Evolutionary conservation across 2,797 vertebrate genomes (phyloP).

Genomic region (Lepus townsendii): DNA sequence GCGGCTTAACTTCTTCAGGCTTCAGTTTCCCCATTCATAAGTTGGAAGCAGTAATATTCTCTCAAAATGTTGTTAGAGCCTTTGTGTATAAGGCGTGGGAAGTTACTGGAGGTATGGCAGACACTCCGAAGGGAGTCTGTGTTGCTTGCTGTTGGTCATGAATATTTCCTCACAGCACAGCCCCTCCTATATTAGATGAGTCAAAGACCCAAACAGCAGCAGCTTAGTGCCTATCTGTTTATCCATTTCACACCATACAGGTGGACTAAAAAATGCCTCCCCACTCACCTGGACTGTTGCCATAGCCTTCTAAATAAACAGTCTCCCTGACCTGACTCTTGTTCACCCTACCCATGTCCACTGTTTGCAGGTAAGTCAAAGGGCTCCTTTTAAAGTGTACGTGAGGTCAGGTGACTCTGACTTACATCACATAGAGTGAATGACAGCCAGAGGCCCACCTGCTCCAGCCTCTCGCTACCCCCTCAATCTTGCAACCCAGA

Average conservation of each 20-base stretch:
- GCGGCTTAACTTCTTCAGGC: background rate
- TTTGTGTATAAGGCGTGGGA: background rate
- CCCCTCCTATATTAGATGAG: background rate
- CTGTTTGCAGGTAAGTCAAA: background rate
- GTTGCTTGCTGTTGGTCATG: background rate
- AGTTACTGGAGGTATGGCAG: background rate
- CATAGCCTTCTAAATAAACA: background rate
- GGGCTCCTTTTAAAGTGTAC: background rate
- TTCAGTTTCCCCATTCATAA: background rate
- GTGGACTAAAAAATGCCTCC: no score
- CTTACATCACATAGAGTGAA: background rate
- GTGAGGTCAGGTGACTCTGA: background rate
- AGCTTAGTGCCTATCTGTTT: background rate
- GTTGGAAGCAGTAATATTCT: background rate
- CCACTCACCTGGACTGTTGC: background rate
- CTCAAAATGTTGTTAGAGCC: background rate
- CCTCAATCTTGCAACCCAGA: rapidly evolving
- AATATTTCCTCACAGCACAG: rapidly evolving
- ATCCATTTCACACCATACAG: background rate
- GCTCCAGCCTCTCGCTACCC: background rate
- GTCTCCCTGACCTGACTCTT: background rate
- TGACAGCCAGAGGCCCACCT: no score
- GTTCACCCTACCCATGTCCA: background rate
- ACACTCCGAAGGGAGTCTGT: background rate
- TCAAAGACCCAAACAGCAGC: background rate